Base-by-base conservation (phyloP, 2,888 invertebrate genomes). In the Spodoptera littoralis region DNA sequence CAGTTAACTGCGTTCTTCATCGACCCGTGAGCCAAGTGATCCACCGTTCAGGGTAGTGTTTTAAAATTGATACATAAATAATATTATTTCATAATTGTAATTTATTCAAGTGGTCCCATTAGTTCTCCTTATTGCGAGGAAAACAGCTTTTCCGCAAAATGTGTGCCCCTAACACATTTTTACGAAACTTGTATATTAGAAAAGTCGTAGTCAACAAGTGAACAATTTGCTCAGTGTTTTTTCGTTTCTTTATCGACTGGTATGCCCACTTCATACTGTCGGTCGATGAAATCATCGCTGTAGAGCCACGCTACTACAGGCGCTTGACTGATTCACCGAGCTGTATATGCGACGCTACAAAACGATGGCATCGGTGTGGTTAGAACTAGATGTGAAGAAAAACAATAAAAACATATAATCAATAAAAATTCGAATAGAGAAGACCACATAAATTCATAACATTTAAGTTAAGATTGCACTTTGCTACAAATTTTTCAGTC, bases 11-110 rank as follows among this genome's bases (percentile, higher is more conserved):
- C 95, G 95, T 93, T 95, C 94, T 95, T 95, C 95, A 95, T 95
- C 95, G 95, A 95, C 91, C 89, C 93, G 92, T 92, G 95, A 95
- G 94, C 95, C 95, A 91, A 95, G 95, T 95, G 95, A 95, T 95
- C 95, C 95, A 91, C 92, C 92, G 92, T 86, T 88, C 89, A 92
- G 91, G 90, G 92, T 92, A 86, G 80, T 88, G 42, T 68, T 83
- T 81, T 78, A 54, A 41, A 43, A 59, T 27, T 69, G 61, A 9
- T 67, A 67, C 68, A 69, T 18, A 48, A 30, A 69, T 67, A 36
- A 61, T 55, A 46, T 11, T 0, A n/a, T 43, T 4, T 22, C 3
- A 11, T 11, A 27, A 27, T 27, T 27, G 27, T 27, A 5, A 27
- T 27, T 27, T 27, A 3, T 5, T 11, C 5, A 3, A 18, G 47